A percentile compares a stretch with the other conserved stretches of the same genome.
Conservation (phyloP, 2,113 vertebrate genomes). For the Shinisaurus crocodilurus region DNA sequence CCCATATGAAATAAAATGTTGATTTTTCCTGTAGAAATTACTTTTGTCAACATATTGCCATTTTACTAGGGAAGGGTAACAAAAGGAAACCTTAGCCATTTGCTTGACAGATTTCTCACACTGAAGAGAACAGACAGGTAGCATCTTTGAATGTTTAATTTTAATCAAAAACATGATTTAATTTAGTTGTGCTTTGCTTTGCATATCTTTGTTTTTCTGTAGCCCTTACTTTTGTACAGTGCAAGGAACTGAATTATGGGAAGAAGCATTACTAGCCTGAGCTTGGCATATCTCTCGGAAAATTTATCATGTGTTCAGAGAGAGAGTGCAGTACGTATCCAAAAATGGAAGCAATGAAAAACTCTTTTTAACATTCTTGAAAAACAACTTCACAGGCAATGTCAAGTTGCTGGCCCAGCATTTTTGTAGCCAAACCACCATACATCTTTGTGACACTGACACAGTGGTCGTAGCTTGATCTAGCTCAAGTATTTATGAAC, state of each 20-base stretch:
- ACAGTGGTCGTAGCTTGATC: neutral
- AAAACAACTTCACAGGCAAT: neutral
- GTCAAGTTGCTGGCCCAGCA: slow-evolving; percentile 38
- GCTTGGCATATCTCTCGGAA: slow-evolving; percentile 55
- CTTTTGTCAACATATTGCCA: neutral
- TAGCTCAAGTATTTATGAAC: neutral
- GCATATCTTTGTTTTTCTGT: slow-evolving; percentile 43
- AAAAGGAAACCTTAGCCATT: neutral
- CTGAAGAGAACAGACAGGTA: slow-evolving; percentile 28
- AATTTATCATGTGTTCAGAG: slow-evolving; percentile 14
- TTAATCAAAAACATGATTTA: slow-evolving; percentile 15
- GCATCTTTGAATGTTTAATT: neutral
- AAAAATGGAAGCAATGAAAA: slow-evolving; percentile 39
- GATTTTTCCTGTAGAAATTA: neutral
- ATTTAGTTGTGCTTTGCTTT: neutral
- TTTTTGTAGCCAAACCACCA: neutral
- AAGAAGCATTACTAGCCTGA: slow-evolving; percentile 42
- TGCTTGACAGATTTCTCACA: slow-evolving; percentile 16
- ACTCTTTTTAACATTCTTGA: neutral
- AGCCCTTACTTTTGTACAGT: slow-evolving; percentile 32
- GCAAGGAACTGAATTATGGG: slow-evolving; percentile 52
- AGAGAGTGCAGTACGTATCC: neutral
- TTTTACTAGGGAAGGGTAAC: neutral
- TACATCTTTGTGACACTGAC: neutral
- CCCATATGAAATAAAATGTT: neutral